Evolutionary conservation across 2,113 vertebrate genomes (phyloP), one percentile per base, ranked within the genome.

Genomic region (Takifugu flavidus): DNA sequence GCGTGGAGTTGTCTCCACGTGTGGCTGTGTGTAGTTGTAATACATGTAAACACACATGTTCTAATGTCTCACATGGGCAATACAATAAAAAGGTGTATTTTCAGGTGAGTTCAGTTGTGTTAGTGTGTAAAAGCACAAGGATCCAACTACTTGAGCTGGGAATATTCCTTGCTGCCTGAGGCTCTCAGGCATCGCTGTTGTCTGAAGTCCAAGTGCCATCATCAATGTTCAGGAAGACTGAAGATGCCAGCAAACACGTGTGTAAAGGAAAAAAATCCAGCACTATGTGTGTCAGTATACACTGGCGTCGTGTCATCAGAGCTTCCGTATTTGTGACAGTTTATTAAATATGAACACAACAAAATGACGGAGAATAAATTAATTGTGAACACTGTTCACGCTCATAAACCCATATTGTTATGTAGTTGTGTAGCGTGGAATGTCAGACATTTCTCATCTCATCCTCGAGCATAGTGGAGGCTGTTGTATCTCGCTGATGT

Each of bases 361-460:
- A 73, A 54, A 80, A 75, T 56, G 47, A 80, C 62, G 59, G 44
- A 73, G 58, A 65, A 56, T 55, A 79, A 77, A 75, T 59, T 64
- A 75, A 83, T 65, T 51, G 55, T 62, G 54, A 63, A 49, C 53
- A 52, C 15, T 59, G 57, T 25, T 54, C 54, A 53, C 54, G 39
- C 50, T 44, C 27, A 20, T 64, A 39, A 46, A n/a, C 39, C 43
- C 13, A 27, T 39, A 39, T 53, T 67, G 34, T 61, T 31, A 13
- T 65, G 27, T 69, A 69, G 53, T 51, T 57, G 20, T 52, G 42
- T 79, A 85, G 91, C 92, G 91, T 93, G 91, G 95, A 95, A 94
- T 95, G 93, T 94, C 93, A 93, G 88, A 82, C 87, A 79, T 82
- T 94, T 95, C 93, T 86, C 81, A 81, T 94, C 81, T 34, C 76